Conservation (phyloP, 2,888 invertebrate species). For the Adineta ricciae region DNA sequence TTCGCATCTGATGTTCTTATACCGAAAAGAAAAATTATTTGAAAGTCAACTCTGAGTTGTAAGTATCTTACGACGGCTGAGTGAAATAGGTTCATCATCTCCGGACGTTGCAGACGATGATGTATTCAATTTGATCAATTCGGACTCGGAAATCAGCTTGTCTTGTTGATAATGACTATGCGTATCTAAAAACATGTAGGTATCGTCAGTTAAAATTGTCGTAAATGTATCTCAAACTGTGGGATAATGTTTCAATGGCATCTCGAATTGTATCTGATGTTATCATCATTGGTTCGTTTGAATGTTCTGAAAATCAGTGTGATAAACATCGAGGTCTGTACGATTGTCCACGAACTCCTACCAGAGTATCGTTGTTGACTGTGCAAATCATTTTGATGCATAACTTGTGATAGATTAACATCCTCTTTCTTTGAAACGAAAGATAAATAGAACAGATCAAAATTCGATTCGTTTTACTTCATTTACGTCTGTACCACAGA, state of each 20-base stretch:
- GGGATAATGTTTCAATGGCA: background rate
- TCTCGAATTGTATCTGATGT: background rate
- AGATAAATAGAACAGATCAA: too few relatives aligned
- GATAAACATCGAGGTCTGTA: too few relatives aligned
- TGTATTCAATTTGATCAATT: background rate
- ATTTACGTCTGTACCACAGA: conserved; percentile 58
- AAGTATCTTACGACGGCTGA: background rate
- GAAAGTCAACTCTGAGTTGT: background rate
- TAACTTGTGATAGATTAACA: background rate
- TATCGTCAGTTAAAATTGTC: background rate
- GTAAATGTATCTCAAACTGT: background rate
- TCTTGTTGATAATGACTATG: background rate
- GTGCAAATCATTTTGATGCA: background rate
- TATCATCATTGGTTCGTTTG: background rate
- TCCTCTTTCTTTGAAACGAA: background rate
- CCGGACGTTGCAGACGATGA: background rate
- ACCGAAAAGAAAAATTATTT: background rate
- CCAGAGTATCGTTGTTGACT: background rate
- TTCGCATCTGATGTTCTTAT: background rate
- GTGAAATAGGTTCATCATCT: background rate
- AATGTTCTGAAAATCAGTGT: background rate
- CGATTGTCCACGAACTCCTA: background rate
- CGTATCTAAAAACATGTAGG: background rate
- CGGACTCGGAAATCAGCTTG: background rate
- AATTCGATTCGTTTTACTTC: background rate